Percentiles rank a stretch among this genome's conserved stretches.
These are phyloP conservation scores for Drosophila silvestris DNA, from an alignment of 2,888 invertebrate species.

Conservation along the genomic window DNA sequence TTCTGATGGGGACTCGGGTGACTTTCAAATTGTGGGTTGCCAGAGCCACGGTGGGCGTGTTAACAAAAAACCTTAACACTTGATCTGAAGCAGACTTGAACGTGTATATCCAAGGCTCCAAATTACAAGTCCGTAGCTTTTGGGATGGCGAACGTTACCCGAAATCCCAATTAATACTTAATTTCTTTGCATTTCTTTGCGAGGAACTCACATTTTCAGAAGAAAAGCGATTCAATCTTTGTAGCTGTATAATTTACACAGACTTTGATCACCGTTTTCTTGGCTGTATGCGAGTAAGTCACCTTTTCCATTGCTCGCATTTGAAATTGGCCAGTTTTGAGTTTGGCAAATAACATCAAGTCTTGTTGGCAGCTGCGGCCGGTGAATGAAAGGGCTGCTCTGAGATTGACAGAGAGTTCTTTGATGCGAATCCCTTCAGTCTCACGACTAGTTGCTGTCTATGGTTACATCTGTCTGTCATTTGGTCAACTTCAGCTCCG, in stretches of 20 bases:
- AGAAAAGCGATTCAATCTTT: neutral
- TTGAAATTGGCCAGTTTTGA: neutral
- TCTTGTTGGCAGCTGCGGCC: neutral
- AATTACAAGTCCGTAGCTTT: neutral
- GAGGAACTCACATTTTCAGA: neutral
- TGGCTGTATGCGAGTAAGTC: neutral
- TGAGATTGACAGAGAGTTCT: neutral
- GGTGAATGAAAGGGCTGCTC: neutral
- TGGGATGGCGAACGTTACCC: neutral
- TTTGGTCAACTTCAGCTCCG: neutral
- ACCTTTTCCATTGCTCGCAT: neutral
- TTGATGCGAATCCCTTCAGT: neutral
- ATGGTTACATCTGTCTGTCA: neutral
- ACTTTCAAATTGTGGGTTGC: neutral
- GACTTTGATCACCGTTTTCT: neutral
- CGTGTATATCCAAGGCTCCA: neutral
- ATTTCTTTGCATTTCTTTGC: neutral
- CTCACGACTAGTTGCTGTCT: neutral
- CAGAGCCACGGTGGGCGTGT: no score
- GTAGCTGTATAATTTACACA: neutral
- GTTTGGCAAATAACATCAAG: neutral
- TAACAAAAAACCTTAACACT: neutral
- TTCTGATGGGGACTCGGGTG: neutral
- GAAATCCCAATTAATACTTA: neutral
- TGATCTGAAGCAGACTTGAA: neutral